These are phyloP conservation scores for Eretmochelys imbricata DNA, from an alignment of 2,113 vertebrate species.

Conservation along the genomic window DNA sequence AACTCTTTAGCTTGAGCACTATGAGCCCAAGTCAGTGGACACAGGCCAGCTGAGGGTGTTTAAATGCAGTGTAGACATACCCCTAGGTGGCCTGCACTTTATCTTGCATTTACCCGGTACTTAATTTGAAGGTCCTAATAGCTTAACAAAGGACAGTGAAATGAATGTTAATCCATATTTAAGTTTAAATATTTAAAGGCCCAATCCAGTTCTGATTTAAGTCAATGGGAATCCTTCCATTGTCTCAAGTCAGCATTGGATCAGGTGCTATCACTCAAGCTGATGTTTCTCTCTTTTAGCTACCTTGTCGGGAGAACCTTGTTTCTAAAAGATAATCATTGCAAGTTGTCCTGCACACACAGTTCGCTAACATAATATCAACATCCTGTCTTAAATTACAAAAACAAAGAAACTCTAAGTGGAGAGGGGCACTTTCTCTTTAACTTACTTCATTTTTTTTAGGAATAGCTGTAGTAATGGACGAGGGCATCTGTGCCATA, in stretches of 20 bases:
- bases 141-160: slow-evolving; percentile 38
- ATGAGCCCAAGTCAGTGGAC: neutral
- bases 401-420: neutral
- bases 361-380: neutral
- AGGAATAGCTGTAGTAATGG: neutral
- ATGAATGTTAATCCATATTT: neutral
- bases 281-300: neutral
- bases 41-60: neutral
- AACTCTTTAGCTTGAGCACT: neutral
- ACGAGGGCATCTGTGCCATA: neutral
- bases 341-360: neutral
- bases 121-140: slow-evolving; percentile 31
- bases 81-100: neutral
- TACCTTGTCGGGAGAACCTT: neutral
- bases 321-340: neutral
- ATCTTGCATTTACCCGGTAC: neutral
- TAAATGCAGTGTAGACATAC: neutral
- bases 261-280: neutral
- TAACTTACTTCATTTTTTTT: neutral
- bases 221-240: slow-evolving; percentile 1
- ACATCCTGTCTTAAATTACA: neutral
- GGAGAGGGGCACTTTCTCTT: neutral
- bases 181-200: slow-evolving; percentile 49
- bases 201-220: slow-evolving; percentile 8
- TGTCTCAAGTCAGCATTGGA: neutral